These are phyloP conservation scores for Cryptoblepharus egeriae DNA, from an alignment of 2,797 vertebrate species.

Conservation along the genomic window DNA sequence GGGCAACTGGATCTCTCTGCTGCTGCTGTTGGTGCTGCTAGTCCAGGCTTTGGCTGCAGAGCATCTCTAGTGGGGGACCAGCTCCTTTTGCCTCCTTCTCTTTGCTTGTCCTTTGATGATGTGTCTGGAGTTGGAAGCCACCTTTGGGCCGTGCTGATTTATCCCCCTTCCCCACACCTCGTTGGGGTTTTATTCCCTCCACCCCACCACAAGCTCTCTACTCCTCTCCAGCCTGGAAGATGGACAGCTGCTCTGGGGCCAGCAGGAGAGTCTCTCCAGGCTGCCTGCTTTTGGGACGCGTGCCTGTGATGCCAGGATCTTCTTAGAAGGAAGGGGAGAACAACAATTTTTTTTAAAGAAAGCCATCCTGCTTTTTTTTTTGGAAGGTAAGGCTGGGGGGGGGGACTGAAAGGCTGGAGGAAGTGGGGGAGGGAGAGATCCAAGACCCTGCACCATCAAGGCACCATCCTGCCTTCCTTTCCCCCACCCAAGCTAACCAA, in stretches of 20 bases:
- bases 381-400: constrained; percentile 89
- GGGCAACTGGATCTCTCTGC: constrained; percentile 63
- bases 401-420: constrained; percentile 65
- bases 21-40: constrained; percentile 64
- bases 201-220: too few relatives aligned
- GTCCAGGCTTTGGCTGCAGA: constrained; percentile 40
- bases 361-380: constrained; percentile 95
- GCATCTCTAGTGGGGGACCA: constrained; percentile 56
- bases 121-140: constrained; percentile 64
- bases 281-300: constrained; percentile 80
- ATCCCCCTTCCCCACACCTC: constrained; percentile 53
- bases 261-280: constrained; percentile 83
- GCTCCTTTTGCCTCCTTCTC: constrained; percentile 54
- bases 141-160: constrained; percentile 58
- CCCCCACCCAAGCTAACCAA: constrained; percentile 66
- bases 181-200: not conserved
- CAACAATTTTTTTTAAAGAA: too few relatives aligned
- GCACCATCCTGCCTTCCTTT: constrained; percentile 28
- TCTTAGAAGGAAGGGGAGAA: constrained; percentile 92
- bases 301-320: constrained; percentile 90
- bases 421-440: constrained; percentile 13
- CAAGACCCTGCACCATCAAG: too few relatives aligned
- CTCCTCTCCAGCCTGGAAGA: constrained; percentile 79
- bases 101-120: constrained; percentile 42
- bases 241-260: constrained; percentile 90